Conservation (phyloP, 2,888 invertebrate species). For the Trichogramma dendrolimi region DNA sequence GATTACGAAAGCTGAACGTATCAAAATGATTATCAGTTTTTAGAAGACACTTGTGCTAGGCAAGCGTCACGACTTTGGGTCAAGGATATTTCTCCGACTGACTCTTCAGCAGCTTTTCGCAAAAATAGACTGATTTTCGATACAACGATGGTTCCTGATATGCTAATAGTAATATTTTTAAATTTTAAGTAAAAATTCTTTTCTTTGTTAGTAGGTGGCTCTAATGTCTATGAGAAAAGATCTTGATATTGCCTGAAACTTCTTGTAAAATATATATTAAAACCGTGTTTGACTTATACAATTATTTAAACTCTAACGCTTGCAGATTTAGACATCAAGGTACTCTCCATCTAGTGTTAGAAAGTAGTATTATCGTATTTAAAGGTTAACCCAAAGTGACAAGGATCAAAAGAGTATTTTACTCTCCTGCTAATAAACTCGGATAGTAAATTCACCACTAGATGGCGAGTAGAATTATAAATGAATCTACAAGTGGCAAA, state of each 20-base stretch:
- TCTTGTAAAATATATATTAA: neutral
- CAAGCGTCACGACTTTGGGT: conserved; percentile 23
- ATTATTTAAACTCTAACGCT: neutral
- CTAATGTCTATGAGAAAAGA: neutral
- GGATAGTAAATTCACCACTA: too few relatives aligned
- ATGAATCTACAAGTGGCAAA: too few relatives aligned
- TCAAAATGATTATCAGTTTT: conserved; percentile 1
- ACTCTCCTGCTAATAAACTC: too few relatives aligned
- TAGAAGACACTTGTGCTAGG: conserved; percentile 5
- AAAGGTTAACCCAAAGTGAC: too few relatives aligned
- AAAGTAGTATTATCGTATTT: too few relatives aligned
- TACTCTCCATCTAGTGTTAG: too few relatives aligned
- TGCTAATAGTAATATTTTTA: conserved; percentile 18
- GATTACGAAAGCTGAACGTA: too few relatives aligned
- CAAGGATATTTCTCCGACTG: conserved; percentile 12
- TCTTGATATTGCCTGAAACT: neutral
- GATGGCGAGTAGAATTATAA: too few relatives aligned
- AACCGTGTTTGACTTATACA: conserved; percentile 14
- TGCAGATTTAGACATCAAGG: too few relatives aligned
- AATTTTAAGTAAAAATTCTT: conserved; percentile 5
- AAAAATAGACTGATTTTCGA: conserved; percentile 8
- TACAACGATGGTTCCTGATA: conserved; percentile 8
- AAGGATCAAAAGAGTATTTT: too few relatives aligned
- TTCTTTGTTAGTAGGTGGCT: neutral
- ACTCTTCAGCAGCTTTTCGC: neutral